These are phyloP conservation scores for Drosophila pseudotakahashii DNA, from an alignment of 2,888 invertebrate genomes.

Conservation along the genomic window DNA sequence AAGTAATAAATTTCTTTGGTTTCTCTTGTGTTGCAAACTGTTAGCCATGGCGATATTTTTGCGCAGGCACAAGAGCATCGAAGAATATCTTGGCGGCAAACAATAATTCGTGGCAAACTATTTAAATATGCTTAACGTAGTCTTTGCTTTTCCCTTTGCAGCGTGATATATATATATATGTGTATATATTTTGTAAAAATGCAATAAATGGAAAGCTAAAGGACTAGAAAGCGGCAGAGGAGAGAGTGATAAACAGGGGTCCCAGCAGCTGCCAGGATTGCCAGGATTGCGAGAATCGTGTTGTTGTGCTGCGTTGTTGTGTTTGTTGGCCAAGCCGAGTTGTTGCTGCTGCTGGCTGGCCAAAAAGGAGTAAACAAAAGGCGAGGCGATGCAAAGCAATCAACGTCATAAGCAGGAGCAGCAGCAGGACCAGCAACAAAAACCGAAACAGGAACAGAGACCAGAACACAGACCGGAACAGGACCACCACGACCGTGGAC, in stretches of 20 bases:
- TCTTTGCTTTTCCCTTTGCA: conserved; percentile 30
- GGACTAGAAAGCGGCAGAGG: conserved; percentile 6
- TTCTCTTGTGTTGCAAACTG: background rate
- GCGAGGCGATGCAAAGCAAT: conserved; percentile 75
- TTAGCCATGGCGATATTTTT: background rate
- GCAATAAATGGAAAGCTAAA: conserved; percentile 26
- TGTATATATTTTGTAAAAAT: conserved; percentile 17
- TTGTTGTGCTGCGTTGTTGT: too few species aligned
- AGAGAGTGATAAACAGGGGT: conserved; percentile 30
- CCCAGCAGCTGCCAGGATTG: conserved; percentile 27
- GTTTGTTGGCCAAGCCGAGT: conserved; percentile 19
- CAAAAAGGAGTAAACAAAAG: conserved; percentile 46
- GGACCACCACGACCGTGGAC: conserved; percentile 32
- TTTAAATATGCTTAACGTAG: conserved; percentile 64
- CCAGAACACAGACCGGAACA: conserved; percentile 12
- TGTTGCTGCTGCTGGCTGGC: conserved; percentile 25
- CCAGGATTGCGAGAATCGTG: conserved; percentile 7
- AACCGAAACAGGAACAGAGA: conserved; percentile 8
- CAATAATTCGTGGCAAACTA: conserved; percentile 55
- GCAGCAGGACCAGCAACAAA: conserved; percentile 24
- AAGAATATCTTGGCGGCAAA: conserved; percentile 22
- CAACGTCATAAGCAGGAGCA: conserved; percentile 70
- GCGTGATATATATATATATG: background rate
- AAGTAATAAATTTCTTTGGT: too few species aligned
- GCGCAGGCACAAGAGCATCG: background rate